phyloP scores from a whole-genome alignment of 2,888 invertebrate species.

The Stictocephala bisonia region DNA sequence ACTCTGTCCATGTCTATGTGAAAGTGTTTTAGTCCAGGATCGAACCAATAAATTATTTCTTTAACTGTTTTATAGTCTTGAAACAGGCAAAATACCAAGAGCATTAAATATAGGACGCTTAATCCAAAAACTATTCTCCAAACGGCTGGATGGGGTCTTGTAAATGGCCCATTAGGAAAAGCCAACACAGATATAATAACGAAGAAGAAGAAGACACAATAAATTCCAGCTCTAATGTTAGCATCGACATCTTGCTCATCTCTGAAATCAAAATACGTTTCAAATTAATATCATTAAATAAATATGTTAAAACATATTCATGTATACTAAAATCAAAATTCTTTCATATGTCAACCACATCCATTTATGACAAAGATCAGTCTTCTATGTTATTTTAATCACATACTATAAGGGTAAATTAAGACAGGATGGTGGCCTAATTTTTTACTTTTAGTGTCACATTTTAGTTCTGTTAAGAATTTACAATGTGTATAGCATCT shows the following conservation, averaged over 20 bases:
- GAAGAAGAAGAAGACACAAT: slow-evolving; percentile 95
- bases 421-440: no score
- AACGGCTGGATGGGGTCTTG: slow-evolving; percentile 96
- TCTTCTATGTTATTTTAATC: no score
- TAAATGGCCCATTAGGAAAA: slow-evolving; percentile 99
- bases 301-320: no score
- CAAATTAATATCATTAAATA: no score
- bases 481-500: no score
- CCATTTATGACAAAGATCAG: no score
- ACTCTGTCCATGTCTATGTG: slow-evolving; percentile 92
- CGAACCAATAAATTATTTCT: slow-evolving; percentile 93
- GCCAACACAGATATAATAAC: slow-evolving; percentile 95
- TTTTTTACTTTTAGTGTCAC: no score
- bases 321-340: no score
- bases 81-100: slow-evolving; percentile 88
- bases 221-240: slow-evolving; percentile 94
- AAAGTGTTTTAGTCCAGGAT: slow-evolving; percentile 89
- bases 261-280: no score
- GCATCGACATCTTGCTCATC: slow-evolving; percentile 89
- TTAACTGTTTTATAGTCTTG: slow-evolving; percentile 95
- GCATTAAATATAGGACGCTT: slow-evolving; percentile 88
- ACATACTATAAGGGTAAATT: no score
- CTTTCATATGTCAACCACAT: no score
- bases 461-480: no score
- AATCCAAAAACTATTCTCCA: slow-evolving; percentile 98